phyloP scores from a whole-genome alignment of 2,888 invertebrate species.

The Sinohyriopsis cumingii region DNA sequence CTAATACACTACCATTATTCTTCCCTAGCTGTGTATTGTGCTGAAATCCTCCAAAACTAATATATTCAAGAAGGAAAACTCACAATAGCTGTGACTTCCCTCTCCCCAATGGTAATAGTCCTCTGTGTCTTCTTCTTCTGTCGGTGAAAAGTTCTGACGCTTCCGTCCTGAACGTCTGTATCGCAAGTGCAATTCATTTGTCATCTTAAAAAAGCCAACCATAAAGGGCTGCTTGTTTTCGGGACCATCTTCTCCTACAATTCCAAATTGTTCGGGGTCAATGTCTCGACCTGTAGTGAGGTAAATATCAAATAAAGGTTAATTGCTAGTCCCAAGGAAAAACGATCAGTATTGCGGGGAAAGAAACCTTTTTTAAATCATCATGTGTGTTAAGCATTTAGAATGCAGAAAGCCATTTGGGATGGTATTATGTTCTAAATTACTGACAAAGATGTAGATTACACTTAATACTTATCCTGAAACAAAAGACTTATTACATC shows the following conservation, averaged over 20 bases:
- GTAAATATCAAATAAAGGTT: too few relatives aligned
- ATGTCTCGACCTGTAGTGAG: conserved; percentile 79
- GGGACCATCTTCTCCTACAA: conserved; percentile 83
- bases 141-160: conserved; percentile 29
- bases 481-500: too few relatives aligned
- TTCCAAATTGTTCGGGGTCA: conserved; percentile 87
- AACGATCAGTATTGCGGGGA: too few relatives aligned
- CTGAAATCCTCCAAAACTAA: background rate
- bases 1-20: too few relatives aligned
- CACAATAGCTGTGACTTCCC: conserved; percentile 28
- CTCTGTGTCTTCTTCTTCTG: conserved; percentile 20
- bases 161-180: conserved; percentile 49
- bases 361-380: too few relatives aligned
- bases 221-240: conserved; percentile 91
- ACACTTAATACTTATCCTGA: too few relatives aligned
- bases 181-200: conserved; percentile 56
- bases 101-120: conserved; percentile 40
- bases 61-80: conserved; percentile 7
- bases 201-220: conserved; percentile 82
- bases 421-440: too few relatives aligned
- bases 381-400: too few relatives aligned
- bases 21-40: too few relatives aligned
- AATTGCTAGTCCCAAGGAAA: too few relatives aligned
- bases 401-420: too few relatives aligned
- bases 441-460: too few relatives aligned